phyloP scores from a whole-genome alignment of 2,888 invertebrate genomes.

The Ormyrus labotus region DNA sequence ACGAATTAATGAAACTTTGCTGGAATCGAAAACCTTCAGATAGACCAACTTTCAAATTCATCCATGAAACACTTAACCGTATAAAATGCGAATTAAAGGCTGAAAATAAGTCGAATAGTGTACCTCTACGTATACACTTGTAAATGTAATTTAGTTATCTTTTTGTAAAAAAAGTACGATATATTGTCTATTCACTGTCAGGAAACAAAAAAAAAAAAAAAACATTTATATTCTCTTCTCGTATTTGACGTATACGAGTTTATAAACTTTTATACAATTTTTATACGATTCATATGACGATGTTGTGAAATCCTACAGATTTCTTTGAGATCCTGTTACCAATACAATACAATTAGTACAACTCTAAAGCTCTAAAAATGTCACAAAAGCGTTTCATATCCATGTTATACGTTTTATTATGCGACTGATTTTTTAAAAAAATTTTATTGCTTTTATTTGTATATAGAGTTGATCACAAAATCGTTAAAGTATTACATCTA shows the following conservation, averaged over 20 bases:
- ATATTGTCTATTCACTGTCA: constrained; percentile 43
- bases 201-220: constrained; percentile 22
- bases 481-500: constrained; percentile 29
- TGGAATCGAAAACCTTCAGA: constrained; percentile 92
- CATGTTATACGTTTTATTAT: constrained; percentile 32
- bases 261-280: constrained; percentile 57
- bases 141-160: constrained; percentile 59
- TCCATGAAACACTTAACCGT: constrained; percentile 87
- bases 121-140: constrained; percentile 70
- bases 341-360: constrained; percentile 53
- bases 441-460: constrained; percentile 13
- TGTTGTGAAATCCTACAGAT: constrained; percentile 54
- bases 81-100: constrained; percentile 77
- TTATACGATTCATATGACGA: constrained; percentile 44
- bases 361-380: constrained; percentile 42
- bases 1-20: constrained; percentile 94
- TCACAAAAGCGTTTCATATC: constrained; percentile 52
- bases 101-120: constrained; percentile 70
- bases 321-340: constrained; percentile 54
- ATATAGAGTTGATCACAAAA: constrained; percentile 33
- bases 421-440: constrained; percentile 25
- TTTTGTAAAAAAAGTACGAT: constrained; percentile 46
- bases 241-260: constrained; percentile 45
- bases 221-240: constrained; percentile 50
- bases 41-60: constrained; percentile 90